Evolutionary conservation across 2,888 invertebrate species (phyloP), one percentile per base, ranked within the genome.

Genomic region (Dermolepida albohirtum): DNA sequence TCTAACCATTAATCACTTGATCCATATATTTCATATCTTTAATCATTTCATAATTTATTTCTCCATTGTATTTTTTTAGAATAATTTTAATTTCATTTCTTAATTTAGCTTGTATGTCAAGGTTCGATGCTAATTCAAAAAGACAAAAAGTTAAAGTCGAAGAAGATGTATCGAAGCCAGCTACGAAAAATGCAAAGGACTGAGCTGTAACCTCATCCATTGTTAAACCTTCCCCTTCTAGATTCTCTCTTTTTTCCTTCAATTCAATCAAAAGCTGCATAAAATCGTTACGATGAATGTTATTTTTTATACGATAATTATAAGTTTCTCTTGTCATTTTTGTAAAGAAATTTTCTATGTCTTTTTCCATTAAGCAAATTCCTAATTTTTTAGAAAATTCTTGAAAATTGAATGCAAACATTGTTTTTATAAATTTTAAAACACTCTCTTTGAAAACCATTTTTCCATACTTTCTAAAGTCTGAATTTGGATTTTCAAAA

Each of bases 161-260:
- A 62, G 88, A 86, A 0, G 88, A 87, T 0, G 89, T 89, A 74
- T 89, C 89, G 74, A 86, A 89, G 0, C 89, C 89, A 64, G 88
- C 89, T 59, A 87, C 79, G 2, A 89, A 85, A 78, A 89, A 89
- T 2, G 88, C 77, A 41, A 89, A 79, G 7, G 86, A 85, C 76
- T 89, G 88, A 0, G 87, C 87, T 0, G 75, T 73, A 1, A 80
- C 68, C 70, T 80, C 77, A 6, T 77, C 70, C 40, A 78, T 62
- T 11, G 72, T 77, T 12, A 74, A 43, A 22, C 77, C 66, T 40
- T 55, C 59, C 34, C 34, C 34, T 34, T 34, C 34, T 34, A 7
- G 6, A 16, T 39, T 59, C 4, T 50, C 57, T 1, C 64, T 52
- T 7, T 63, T 54, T 12, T 71, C 77, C 68, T 69, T 72, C 54